Evolutionary conservation across 1,140 invertebrate genomes (phyloP).

Genomic region (Venturia canescens): DNA sequence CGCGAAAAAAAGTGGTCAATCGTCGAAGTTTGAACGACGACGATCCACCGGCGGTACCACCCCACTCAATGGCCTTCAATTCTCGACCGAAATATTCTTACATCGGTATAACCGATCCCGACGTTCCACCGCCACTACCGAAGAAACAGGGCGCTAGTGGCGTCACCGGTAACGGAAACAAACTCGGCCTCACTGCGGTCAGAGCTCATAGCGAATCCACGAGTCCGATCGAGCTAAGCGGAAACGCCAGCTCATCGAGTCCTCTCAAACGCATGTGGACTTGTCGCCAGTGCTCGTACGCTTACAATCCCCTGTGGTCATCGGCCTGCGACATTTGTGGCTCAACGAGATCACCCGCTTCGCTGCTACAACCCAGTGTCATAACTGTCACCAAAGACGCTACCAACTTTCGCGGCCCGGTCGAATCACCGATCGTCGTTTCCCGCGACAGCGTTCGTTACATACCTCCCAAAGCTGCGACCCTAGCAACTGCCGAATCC

Average conservation of each 20-base stretch:
- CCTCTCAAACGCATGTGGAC: conserved; percentile 88
- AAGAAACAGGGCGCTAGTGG: conserved; percentile 68
- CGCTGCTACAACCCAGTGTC: conserved; percentile 82
- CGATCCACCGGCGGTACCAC: conserved; percentile 75
- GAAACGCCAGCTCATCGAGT: conserved; percentile 59
- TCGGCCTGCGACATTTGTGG: conserved; percentile 89
- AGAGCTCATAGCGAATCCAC: conserved; percentile 72
- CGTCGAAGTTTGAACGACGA: conserved; percentile 81
- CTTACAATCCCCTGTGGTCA: conserved; percentile 89
- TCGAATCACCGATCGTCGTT: conserved; percentile 71
- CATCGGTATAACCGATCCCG: conserved; percentile 79
- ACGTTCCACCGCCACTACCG: conserved; percentile 73
- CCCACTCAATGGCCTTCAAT: conserved; percentile 73
- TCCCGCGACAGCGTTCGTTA: conserved; percentile 75
- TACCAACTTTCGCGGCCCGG: conserved; percentile 62
- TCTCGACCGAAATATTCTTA: conserved; percentile 78
- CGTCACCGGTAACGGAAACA: conserved; percentile 45
- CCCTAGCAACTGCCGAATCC: conserved; percentile 71
- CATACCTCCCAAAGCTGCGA: conserved; percentile 74
- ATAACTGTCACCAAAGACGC: conserved; percentile 82
- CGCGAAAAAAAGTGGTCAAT: conserved; percentile 71
- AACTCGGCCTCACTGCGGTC: conserved; percentile 63
- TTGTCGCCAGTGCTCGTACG: conserved; percentile 90
- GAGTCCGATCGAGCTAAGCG: conserved; percentile 68
- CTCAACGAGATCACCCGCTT: conserved; percentile 80